Evolutionary conservation across 2,797 vertebrate genomes (phyloP).

Genomic region (Poecilia velifera): DNA sequence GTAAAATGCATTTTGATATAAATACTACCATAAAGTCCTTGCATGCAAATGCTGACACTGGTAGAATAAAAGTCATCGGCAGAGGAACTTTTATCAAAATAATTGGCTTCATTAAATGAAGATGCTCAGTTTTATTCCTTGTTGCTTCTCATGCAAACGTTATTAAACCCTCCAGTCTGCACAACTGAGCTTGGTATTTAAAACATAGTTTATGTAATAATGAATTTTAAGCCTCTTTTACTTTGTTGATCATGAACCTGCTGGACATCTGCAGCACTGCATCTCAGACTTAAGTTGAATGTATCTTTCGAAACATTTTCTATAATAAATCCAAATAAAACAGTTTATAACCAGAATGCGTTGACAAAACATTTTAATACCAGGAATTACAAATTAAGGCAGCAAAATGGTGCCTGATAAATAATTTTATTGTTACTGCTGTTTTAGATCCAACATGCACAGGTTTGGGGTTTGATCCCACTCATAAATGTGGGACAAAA

Average conservation of each 20-base stretch:
- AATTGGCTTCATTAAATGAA: background rate
- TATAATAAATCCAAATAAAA: background rate
- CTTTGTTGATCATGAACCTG: slow-evolving; percentile 2
- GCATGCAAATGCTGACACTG: background rate
- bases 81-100: background rate
- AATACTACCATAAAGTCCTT: background rate
- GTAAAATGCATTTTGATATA: background rate
- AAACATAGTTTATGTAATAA: background rate
- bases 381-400: background rate
- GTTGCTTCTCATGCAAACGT: background rate
- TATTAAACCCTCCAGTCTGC: background rate
- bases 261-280: background rate
- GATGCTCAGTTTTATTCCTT: background rate
- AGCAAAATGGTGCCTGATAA: background rate
- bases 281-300: background rate
- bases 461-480: background rate
- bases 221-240: background rate
- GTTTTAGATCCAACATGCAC: background rate
- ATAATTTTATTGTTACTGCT: background rate
- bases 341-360: background rate
- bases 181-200: background rate
- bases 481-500: background rate
- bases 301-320: background rate
- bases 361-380: background rate
- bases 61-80: background rate